Percentiles rank a stretch among this genome's conserved stretches.
These are phyloP conservation scores for Phoenoteleia sp. DNA, from an alignment of 2,888 invertebrate genomes.

Conservation along the genomic window DNA sequence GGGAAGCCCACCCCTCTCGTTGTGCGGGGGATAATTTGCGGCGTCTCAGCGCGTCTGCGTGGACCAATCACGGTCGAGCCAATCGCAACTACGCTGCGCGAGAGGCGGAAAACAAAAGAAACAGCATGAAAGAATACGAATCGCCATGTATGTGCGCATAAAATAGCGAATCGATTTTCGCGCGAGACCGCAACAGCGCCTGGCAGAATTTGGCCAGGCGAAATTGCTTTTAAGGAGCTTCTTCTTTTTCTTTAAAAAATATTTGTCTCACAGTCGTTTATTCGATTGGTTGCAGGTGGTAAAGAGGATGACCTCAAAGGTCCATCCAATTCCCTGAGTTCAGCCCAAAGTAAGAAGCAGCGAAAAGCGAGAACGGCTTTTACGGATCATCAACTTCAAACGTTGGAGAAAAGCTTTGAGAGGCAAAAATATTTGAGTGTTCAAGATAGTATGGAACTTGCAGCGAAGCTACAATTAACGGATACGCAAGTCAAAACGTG, in stretches of 20 bases:
- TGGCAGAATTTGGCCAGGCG: background rate
- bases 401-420: constrained; percentile 98
- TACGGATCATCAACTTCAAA: constrained; percentile 99
- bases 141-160: constrained; percentile 49
- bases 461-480: constrained; percentile 97
- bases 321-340: constrained; percentile 88
- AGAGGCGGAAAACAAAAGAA: constrained; percentile 84
- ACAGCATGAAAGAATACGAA: constrained; percentile 71
- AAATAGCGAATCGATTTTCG: constrained; percentile 70
- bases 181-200: too few species aligned
- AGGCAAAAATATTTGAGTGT: constrained; percentile 98
- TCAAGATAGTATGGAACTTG: constrained; percentile 99
- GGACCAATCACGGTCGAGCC: constrained; percentile 83
- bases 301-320: constrained; percentile 94
- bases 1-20: constrained; percentile 79
- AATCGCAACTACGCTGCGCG: constrained; percentile 83
- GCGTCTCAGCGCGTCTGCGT: constrained; percentile 83
- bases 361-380: constrained; percentile 99
- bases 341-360: constrained; percentile 95
- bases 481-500: constrained; percentile 99
- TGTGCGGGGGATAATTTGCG: constrained; percentile 81
- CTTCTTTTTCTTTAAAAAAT: background rate
- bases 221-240: background rate
- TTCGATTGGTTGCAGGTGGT: constrained; percentile 89
- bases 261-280: background rate